Evolutionary conservation across 2,888 invertebrate species (phyloP).

Genomic region (Argyresthia goedartella): DNA sequence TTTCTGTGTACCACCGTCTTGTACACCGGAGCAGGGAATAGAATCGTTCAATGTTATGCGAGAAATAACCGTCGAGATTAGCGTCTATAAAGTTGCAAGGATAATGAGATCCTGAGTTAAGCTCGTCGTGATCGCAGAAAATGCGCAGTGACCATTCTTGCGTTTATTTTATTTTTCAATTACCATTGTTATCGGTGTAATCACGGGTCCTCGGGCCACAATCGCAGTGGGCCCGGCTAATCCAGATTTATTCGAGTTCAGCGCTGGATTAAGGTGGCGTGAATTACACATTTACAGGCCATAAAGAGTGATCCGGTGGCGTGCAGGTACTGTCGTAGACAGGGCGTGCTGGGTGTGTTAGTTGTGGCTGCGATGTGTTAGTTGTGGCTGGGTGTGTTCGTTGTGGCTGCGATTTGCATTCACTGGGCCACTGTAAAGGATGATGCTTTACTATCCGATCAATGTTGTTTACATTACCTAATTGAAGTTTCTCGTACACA

Average conservation of each 20-base stretch:
- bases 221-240: slow-evolving; percentile 57
- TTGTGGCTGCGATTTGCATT: slow-evolving; percentile 37
- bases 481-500: too few species aligned
- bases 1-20: neutral
- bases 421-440: slow-evolving; percentile 19
- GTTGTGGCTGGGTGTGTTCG: slow-evolving; percentile 33
- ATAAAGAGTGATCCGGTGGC: slow-evolving; percentile 70
- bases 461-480: too few species aligned
- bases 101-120: neutral
- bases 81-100: too few species aligned
- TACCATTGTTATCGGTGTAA: slow-evolving; percentile 68
- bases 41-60: neutral
- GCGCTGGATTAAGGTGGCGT: slow-evolving; percentile 67
- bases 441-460: slow-evolving; percentile 10
- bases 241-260: slow-evolving; percentile 64
- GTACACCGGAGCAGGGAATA: neutral
- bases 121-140: neutral
- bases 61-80: too few species aligned
- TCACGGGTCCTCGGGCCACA: slow-evolving; percentile 43
- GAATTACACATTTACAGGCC: slow-evolving; percentile 71
- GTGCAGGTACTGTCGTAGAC: slow-evolving; percentile 50
- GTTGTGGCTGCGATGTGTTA: slow-evolving; percentile 36
- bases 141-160: slow-evolving; percentile 12
- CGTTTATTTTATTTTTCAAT: slow-evolving; percentile 60
- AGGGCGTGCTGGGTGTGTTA: slow-evolving; percentile 27